Conservation (phyloP, 2,797 vertebrate species). For the Acipenser transmontanus region DNA sequence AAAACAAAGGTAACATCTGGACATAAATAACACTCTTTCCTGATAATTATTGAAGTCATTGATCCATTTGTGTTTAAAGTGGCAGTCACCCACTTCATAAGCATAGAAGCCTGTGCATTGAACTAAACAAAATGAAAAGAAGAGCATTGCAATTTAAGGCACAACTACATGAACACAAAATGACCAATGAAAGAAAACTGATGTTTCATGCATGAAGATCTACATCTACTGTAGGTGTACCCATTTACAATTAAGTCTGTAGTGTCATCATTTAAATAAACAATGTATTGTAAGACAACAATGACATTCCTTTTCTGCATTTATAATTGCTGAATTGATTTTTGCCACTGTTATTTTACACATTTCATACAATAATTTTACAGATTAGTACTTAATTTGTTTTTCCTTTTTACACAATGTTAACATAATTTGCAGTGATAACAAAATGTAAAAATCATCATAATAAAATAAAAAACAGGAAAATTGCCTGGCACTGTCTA, state of each 20-base stretch:
- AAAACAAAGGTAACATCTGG: constrained; percentile 73
- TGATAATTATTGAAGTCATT: constrained; percentile 8
- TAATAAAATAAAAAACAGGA: constrained; percentile 45
- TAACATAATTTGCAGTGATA: constrained; percentile 50
- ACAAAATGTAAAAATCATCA: constrained; percentile 37
- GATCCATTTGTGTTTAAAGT: background rate
- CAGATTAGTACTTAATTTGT: constrained; percentile 44
- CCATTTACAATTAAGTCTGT: constrained; percentile 53
- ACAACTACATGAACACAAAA: constrained; percentile 68
- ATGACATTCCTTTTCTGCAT: constrained; percentile 46
- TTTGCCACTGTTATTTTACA: constrained; percentile 21
- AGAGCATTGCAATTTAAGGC: constrained; percentile 67
- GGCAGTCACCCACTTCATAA: constrained; percentile 9
- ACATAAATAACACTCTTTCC: constrained; percentile 40
- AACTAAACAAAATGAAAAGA: constrained; percentile 22
- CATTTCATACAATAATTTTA: constrained; percentile 38
- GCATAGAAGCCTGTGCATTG: constrained; percentile 49
- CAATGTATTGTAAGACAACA: constrained; percentile 31
- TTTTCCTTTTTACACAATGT: constrained; percentile 41
- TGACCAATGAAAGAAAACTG: constrained; percentile 36
- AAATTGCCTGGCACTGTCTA: constrained; percentile 35
- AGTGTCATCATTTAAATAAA: constrained; percentile 43
- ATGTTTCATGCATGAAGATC: constrained; percentile 61
- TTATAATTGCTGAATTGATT: constrained; percentile 23
- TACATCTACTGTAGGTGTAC: constrained; percentile 46